Conservation (phyloP, 2,797 vertebrate genomes). For the Allobates femoralis region DNA sequence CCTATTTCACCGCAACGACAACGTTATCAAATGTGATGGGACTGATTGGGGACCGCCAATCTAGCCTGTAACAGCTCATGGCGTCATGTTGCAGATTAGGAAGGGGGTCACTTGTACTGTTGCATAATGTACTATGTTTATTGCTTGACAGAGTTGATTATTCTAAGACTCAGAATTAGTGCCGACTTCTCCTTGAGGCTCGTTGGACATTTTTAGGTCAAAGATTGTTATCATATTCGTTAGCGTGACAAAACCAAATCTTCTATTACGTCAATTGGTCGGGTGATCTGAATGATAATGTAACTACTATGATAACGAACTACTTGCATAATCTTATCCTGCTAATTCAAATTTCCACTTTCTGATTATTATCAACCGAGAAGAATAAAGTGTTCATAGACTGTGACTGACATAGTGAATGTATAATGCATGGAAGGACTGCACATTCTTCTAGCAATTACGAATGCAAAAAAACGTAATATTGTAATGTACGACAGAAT, state of each 20-base stretch:
- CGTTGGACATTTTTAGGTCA: slow-evolving; percentile 34
- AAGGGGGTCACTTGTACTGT: slow-evolving; percentile 28
- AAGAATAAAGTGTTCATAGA: slow-evolving; percentile 3
- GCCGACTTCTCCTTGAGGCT: neutral
- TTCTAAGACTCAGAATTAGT: neutral
- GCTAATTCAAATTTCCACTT: slow-evolving; percentile 46
- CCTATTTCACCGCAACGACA: neutral
- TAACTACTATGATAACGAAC: slow-evolving; percentile 16
- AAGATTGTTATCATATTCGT: slow-evolving; percentile 32
- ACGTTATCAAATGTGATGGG: neutral
- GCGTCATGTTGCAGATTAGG: slow-evolving; percentile 45
- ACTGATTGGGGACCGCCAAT: slow-evolving; percentile 32
- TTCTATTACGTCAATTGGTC: slow-evolving; percentile 20
- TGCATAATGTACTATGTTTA: slow-evolving; percentile 20
- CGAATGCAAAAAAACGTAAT: neutral
- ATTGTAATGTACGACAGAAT: neutral
- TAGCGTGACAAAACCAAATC: neutral
- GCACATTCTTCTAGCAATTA: slow-evolving; percentile 3
- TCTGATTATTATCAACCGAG: slow-evolving; percentile 26
- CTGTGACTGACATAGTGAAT: neutral
- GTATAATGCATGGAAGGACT: neutral
- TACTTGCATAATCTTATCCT: slow-evolving; percentile 30
- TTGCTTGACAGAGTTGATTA: neutral
- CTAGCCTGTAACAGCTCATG: slow-evolving; percentile 27
- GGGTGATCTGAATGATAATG: slow-evolving; percentile 26